These are phyloP conservation scores for Cynocephalus volans DNA, from an alignment of 2,113 vertebrate species.

Conservation along the genomic window DNA sequence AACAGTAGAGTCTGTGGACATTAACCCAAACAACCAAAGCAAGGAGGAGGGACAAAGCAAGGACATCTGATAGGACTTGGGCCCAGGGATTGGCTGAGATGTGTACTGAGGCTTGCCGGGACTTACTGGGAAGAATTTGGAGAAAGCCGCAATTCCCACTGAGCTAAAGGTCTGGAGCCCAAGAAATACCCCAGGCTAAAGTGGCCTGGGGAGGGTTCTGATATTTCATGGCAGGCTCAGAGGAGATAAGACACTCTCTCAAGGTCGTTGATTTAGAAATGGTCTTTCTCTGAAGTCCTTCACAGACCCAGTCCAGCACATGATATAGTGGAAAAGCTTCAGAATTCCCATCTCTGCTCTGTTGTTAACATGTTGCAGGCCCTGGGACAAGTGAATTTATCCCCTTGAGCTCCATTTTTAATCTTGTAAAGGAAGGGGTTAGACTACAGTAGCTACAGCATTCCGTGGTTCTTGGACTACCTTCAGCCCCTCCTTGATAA, in stretches of 20 bases:
- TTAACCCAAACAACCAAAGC: not conserved
- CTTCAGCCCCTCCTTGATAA: not conserved
- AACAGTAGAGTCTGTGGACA: not conserved
- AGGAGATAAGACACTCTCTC: not conserved
- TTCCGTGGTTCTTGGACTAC: not conserved
- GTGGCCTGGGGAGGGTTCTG: not conserved
- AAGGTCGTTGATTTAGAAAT: not conserved
- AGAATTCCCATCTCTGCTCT: not conserved
- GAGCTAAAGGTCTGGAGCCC: not conserved
- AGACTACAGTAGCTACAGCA: not conserved
- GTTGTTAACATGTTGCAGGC: not conserved
- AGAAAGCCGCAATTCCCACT: not conserved
- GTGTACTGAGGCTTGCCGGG: not conserved
- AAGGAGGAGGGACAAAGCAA: not conserved
- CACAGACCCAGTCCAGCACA: not conserved
- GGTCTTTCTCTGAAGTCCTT: slow-evolving; percentile 46
- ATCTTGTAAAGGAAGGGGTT: not conserved
- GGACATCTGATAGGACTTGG: too few species aligned
- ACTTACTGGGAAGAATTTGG: not conserved
- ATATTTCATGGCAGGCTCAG: not conserved
- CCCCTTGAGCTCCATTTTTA: too few species aligned
- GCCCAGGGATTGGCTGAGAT: not conserved
- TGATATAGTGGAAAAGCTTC: not conserved
- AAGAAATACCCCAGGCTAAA: not conserved
- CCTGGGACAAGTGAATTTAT: not conserved